A percentile compares a stretch with the other conserved stretches of the same genome.
Conservation (phyloP, 2,797 vertebrate genomes). For the Sylvia borin region DNA sequence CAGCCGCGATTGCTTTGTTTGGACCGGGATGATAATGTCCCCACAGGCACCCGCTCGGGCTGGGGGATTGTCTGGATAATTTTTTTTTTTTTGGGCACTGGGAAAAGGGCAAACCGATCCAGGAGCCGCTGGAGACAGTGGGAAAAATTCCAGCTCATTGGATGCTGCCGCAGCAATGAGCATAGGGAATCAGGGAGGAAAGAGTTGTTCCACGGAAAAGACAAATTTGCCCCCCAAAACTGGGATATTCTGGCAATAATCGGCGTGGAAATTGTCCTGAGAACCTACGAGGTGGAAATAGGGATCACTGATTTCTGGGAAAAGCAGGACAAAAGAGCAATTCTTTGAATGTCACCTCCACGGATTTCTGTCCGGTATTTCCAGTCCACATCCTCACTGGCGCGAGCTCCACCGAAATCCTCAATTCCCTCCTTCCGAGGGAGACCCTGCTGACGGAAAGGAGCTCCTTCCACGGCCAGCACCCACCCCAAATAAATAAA, state of each 20-base stretch:
- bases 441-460: background rate
- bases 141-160: constrained; percentile 49
- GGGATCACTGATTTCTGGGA: background rate
- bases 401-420: background rate
- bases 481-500: background rate
- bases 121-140: background rate
- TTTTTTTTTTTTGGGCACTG: constrained; percentile 7
- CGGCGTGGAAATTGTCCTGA: background rate
- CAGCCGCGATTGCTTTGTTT: constrained; percentile 44
- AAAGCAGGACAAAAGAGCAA: background rate
- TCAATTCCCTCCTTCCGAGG: background rate
- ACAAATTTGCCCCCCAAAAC: background rate
- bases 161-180: background rate
- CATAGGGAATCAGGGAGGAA: background rate
- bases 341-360: background rate
- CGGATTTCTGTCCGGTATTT: background rate
- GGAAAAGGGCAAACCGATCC: constrained; percentile 16
- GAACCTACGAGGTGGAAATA: background rate
- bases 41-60: background rate
- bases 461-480: background rate
- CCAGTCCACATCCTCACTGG: background rate
- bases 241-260: background rate
- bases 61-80: constrained; percentile 10
- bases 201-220: background rate
- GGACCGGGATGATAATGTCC: constrained; percentile 19